Evolutionary conservation across 2,797 vertebrate genomes (phyloP).

Genomic region (Ambastaia sidthimunki): DNA sequence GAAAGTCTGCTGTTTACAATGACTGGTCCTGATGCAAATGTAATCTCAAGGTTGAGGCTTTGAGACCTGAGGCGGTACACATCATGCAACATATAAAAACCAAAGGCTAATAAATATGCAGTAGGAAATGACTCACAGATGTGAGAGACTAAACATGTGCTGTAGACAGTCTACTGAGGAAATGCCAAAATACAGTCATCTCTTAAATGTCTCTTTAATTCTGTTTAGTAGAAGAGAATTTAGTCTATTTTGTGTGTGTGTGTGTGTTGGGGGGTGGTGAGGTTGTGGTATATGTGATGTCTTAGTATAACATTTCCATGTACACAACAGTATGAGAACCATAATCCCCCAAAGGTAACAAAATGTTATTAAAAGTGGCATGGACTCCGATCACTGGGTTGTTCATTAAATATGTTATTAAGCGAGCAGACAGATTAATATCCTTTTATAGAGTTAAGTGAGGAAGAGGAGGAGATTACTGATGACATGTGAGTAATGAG

Average conservation of each 20-base stretch:
- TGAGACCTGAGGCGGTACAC: neutral
- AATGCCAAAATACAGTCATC: neutral
- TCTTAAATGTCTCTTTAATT: neutral
- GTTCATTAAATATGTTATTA: slow-evolving; percentile 44
- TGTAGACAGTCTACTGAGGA: neutral
- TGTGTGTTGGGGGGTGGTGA: neutral
- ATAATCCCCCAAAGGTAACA: slow-evolving; percentile 29
- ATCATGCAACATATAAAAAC: neutral
- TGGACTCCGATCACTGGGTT: slow-evolving; percentile 22
- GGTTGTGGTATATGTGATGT: slow-evolving; percentile 1
- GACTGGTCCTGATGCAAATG: slow-evolving; percentile 1
- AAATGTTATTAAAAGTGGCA: slow-evolving; percentile 31
- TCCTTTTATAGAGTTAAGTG: slow-evolving; percentile 38
- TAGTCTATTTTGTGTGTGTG: neutral
- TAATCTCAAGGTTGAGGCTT: slow-evolving; percentile 22
- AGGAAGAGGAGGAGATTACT: slow-evolving; percentile 45
- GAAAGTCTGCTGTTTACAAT: slow-evolving; percentile 2
- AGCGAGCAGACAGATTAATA: slow-evolving; percentile 36
- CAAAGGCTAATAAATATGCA: neutral
- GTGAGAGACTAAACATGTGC: neutral
- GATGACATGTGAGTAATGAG: slow-evolving; percentile 45
- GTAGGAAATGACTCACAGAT: neutral
- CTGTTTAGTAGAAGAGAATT: neutral
- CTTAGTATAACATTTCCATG: neutral
- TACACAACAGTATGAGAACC: neutral